Evolutionary conservation across 2,113 vertebrate genomes (phyloP), one percentile per base, ranked within the genome.

Genomic region (Canis aureus): DNA sequence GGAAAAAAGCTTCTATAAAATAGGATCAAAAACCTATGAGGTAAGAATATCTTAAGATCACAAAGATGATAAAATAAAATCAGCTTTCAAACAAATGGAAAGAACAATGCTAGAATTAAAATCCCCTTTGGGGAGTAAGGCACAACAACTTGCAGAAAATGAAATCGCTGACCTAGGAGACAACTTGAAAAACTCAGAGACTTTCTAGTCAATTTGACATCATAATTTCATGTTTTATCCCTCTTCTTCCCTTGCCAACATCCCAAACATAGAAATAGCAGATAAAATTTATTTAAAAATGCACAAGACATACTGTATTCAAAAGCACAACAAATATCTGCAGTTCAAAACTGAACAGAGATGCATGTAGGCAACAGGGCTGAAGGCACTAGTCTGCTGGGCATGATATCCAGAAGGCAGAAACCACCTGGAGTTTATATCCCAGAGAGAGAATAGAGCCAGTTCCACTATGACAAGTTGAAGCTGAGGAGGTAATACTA

Each of bases 311-410:
- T 43, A 43, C 43, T 43, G 43, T 43, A 43, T 43, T 43, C 43
- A 43, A 43, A 43, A 43, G 43, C 49, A 83, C 59, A 22, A 69
- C 89, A 55, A 71, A 60, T 81, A 35, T 62, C n/a, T 82, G 19
- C 19, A 94, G 12, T 53, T 38, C 10, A 69, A 82, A 83, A 79
- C 43, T 22, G 86, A 85, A 60, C 57, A 95, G 60, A 97, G 84
- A 89, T 16, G 51, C 66, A n/a, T 10, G 60, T 17, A 38, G 8
- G 55, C 89, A 94, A 12, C n/a, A 62, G 22, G 15, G 43, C 78
- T 12, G 5, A 82, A 74, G 12, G 38, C 19, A 67, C 38, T 67
- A 43, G 29, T 90, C 88, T 84, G 8, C 49, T 62, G 38, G 32
- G 29, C 62, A 29, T 87, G 38, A 86, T 64, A 19, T 71, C 10